Percentiles rank a stretch among this genome's conserved stretches.
Evolutionary conservation across 2,113 vertebrate genomes (phyloP).

Genomic region (Ramphastos sulfuratus): DNA sequence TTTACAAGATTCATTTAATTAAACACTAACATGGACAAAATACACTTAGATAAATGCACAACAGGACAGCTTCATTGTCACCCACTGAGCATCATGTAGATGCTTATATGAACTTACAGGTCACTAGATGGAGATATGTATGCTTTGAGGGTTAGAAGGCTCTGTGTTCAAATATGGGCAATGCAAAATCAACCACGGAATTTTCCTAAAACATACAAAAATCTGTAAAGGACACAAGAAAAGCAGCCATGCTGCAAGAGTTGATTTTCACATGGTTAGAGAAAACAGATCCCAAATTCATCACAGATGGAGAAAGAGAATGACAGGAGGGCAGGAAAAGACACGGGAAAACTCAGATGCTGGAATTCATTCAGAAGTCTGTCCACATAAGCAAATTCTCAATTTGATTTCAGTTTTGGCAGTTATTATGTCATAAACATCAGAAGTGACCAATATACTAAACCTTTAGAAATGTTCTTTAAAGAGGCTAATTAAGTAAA

Average conservation of each 20-base stretch:
- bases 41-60: neutral
- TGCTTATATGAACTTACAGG: neutral
- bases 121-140: neutral
- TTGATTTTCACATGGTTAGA: neutral
- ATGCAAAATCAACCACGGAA: neutral
- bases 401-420: neutral
- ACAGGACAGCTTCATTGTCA: neutral
- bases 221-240: neutral
- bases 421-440: neutral
- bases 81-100: rapidly evolving
- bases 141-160: rapidly evolving
- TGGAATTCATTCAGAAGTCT: neutral
- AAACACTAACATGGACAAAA: neutral
- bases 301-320: neutral
- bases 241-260: neutral
- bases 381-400: neutral
- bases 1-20: neutral
- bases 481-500: neutral
- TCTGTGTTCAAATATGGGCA: rapidly evolving
- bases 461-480: neutral
- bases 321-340: neutral
- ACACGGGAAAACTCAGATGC: neutral
- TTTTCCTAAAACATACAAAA: neutral
- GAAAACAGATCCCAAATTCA: neutral
- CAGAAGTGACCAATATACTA: neutral